phyloP scores from a whole-genome alignment of 1,140 invertebrate genomes.

The Sesamia nonagrioides region DNA sequence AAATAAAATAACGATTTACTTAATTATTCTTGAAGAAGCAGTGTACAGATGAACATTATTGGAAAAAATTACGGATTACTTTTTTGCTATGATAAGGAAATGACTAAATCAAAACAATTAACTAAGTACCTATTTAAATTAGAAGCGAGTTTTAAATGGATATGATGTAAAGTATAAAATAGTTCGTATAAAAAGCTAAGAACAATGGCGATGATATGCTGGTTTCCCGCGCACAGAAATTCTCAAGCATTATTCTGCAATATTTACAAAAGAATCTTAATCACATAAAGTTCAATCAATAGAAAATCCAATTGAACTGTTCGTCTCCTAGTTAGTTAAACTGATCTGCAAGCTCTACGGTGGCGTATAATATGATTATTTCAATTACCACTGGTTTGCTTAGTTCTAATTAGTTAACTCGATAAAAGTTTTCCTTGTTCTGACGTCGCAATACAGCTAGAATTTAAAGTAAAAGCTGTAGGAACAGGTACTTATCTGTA shows the following conservation, averaged over 20 bases:
- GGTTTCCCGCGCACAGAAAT: conserved; percentile 47
- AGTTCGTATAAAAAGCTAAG: background rate
- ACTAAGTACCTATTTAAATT: background rate
- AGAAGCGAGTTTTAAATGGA: background rate
- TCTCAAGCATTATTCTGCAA: conserved; percentile 46
- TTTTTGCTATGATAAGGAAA: background rate
- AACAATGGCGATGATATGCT: conserved; percentile 35
- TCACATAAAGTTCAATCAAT: background rate
- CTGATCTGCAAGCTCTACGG: conserved; percentile 7
- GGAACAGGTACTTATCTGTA: background rate
- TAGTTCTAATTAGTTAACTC: background rate
- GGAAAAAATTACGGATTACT: too few relatives aligned
- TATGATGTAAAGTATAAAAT: background rate
- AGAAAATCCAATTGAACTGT: background rate
- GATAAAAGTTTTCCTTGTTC: conserved; percentile 8
- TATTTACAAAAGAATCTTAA: background rate
- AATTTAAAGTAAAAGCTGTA: background rate
- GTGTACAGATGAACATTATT: too few relatives aligned
- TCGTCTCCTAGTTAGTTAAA: conserved; percentile 11
- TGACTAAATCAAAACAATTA: conserved; percentile 8
- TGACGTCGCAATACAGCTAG: background rate
- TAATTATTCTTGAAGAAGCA: background rate
- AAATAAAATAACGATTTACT: background rate
- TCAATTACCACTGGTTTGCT: conserved; percentile 20
- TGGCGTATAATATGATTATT: conserved; percentile 14